These are phyloP conservation scores for Amia ocellicauda DNA, from an alignment of 2,113 vertebrate species.

Conservation along the genomic window DNA sequence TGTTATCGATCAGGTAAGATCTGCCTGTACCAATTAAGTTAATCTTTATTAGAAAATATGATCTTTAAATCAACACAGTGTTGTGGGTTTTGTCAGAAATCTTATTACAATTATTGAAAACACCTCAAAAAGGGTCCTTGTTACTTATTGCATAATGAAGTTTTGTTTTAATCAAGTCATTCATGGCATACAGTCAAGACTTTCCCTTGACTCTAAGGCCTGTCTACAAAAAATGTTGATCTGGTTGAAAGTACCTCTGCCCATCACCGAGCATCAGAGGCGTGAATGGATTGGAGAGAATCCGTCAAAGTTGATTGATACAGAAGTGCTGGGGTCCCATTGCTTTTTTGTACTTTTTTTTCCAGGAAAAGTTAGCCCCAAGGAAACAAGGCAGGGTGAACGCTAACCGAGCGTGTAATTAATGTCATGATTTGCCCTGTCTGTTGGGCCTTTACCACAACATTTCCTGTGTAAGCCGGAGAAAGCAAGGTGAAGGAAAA, in stretches of 20 bases:
- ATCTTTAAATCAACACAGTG: too few species aligned
- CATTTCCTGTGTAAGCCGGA: conserved; percentile 80
- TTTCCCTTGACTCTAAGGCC: conserved; percentile 40
- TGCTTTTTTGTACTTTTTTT: conserved; percentile 48
- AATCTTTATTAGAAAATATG: too few species aligned
- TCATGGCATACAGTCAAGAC: background rate
- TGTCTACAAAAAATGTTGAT: conserved; percentile 58
- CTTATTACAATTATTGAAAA: too few species aligned
- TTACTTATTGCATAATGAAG: too few species aligned
- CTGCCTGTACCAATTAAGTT: too few species aligned
- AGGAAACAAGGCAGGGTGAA: conserved; percentile 75
- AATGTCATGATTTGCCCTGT: conserved; percentile 83
- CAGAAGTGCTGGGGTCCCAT: conserved; percentile 57
- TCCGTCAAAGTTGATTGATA: background rate
- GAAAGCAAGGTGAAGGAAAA: conserved; percentile 71
- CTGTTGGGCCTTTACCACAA: conserved; percentile 75
- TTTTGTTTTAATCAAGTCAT: too few species aligned
- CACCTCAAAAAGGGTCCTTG: too few species aligned
- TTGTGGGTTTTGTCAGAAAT: too few species aligned
- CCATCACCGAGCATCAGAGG: conserved; percentile 53
- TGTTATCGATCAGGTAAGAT: too few species aligned
- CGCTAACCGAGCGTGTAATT: conserved; percentile 96
- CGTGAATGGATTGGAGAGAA: background rate
- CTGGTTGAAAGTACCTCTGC: conserved; percentile 70
- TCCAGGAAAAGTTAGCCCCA: conserved; percentile 74